Percentiles rank a stretch among this genome's conserved stretches.
Evolutionary conservation across 2,888 invertebrate species (phyloP).

Genomic region (Bimastos eiseni): DNA sequence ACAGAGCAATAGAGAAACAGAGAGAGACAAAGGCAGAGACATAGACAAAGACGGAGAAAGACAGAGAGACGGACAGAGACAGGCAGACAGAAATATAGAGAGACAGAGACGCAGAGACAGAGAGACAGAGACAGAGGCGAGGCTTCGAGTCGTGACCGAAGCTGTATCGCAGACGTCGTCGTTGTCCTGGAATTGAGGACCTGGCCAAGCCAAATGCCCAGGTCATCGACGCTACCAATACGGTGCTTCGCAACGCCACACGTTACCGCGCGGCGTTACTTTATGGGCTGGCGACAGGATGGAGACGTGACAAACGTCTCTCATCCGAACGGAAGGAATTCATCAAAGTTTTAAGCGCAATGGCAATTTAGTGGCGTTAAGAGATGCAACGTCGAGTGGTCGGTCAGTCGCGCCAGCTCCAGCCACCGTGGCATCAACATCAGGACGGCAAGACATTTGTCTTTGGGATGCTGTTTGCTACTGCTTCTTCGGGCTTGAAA

Average conservation of each 20-base stretch:
- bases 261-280: not conserved
- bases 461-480: not conserved
- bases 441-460: not conserved
- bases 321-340: not conserved
- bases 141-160: not conserved
- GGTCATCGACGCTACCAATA: not conserved
- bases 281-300: not conserved
- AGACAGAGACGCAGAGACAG: not conserved
- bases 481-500: not conserved
- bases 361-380: not conserved
- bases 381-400: not conserved
- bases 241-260: not conserved
- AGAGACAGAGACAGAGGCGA: not conserved
- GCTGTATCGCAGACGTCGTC: not conserved
- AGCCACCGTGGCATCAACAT: not conserved
- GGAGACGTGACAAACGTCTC: not conserved
- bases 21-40: not conserved
- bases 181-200: not conserved
- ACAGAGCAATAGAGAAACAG: not conserved
- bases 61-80: too few species aligned
- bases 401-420: not conserved
- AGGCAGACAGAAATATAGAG: too few species aligned
- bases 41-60: too few species aligned
- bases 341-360: slow-evolving; percentile 4
- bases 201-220: not conserved